Evolutionary conservation across 2,888 invertebrate genomes (phyloP).

Genomic region (Leucozona laternaria): DNA sequence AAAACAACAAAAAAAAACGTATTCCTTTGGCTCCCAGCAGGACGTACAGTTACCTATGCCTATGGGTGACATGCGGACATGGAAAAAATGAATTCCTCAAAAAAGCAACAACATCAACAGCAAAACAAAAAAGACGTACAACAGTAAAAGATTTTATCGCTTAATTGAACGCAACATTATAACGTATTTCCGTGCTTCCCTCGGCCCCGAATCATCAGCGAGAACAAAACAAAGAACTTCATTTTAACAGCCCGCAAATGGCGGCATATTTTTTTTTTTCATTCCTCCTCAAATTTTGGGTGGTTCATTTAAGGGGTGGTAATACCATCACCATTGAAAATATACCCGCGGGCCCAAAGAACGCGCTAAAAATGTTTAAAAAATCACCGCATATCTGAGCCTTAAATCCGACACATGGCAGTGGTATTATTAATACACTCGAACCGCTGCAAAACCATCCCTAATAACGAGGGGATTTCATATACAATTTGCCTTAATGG

Average conservation of each 20-base stretch:
- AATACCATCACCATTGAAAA: not conserved
- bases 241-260: slow-evolving; percentile 63
- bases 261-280: slow-evolving; percentile 28
- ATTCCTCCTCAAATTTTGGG: slow-evolving; percentile 1
- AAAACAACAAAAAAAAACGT: slow-evolving; percentile 4
- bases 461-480: slow-evolving; percentile 60
- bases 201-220: not conserved
- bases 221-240: slow-evolving; percentile 56
- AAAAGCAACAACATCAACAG: not conserved
- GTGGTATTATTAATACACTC: slow-evolving; percentile 38
- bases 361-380: slow-evolving; percentile 55
- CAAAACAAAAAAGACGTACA: slow-evolving; percentile 39
- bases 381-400: slow-evolving; percentile 66
- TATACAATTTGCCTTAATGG: slow-evolving; percentile 63
- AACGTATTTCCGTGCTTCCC: slow-evolving; percentile 41
- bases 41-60: slow-evolving; percentile 40
- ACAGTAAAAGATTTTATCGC: slow-evolving; percentile 68
- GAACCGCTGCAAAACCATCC: not conserved
- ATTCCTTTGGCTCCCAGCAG: slow-evolving; percentile 50
- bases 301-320: slow-evolving; percentile 30
- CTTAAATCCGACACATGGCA: slow-evolving; percentile 67
- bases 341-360: slow-evolving; percentile 38
- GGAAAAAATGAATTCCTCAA: slow-evolving; percentile 16
- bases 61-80: slow-evolving; percentile 17
- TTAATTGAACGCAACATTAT: slow-evolving; percentile 75